Evolutionary conservation across 2,888 invertebrate species (phyloP).

Genomic region (Volucella zonaria): DNA sequence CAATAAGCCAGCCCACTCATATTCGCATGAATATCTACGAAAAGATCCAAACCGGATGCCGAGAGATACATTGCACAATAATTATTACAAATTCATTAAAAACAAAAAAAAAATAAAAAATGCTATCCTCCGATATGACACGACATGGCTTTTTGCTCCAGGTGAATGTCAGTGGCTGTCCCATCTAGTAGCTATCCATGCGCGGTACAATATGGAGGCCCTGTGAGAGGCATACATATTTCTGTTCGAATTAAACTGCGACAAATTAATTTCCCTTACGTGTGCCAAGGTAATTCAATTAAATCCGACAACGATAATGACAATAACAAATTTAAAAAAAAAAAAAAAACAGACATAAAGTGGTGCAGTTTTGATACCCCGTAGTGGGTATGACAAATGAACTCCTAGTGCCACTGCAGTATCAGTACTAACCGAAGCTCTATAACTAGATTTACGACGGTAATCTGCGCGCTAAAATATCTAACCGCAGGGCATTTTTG

Average conservation of each 20-base stretch:
- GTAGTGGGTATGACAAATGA: conserved; percentile 52
- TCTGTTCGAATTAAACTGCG: conserved; percentile 59
- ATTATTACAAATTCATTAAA: conserved; percentile 68
- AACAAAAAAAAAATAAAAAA: background rate
- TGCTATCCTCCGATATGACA: conserved; percentile 32
- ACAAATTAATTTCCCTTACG: conserved; percentile 71
- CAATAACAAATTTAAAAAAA: conserved; percentile 15
- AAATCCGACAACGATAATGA: conserved; percentile 57
- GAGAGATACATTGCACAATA: conserved; percentile 44
- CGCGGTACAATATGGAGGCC: conserved; percentile 25
- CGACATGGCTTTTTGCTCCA: conserved; percentile 9
- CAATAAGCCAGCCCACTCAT: conserved; percentile 10
- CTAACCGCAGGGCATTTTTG: conserved; percentile 59
- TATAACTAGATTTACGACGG: conserved; percentile 44
- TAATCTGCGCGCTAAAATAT: conserved; percentile 67
- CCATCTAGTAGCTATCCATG: conserved; percentile 21
- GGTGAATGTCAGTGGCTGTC: conserved; percentile 33
- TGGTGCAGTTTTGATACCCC: conserved; percentile 42
- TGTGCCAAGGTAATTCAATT: conserved; percentile 71
- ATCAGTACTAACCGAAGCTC: background rate
- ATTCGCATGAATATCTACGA: background rate
- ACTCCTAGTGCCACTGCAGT: conserved; percentile 40
- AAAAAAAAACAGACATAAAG: background rate
- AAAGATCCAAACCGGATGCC: conserved; percentile 44
- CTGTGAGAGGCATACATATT: conserved; percentile 37